Conservation (phyloP, 2,888 invertebrate genomes). For the Ryuthela nishihirai region DNA sequence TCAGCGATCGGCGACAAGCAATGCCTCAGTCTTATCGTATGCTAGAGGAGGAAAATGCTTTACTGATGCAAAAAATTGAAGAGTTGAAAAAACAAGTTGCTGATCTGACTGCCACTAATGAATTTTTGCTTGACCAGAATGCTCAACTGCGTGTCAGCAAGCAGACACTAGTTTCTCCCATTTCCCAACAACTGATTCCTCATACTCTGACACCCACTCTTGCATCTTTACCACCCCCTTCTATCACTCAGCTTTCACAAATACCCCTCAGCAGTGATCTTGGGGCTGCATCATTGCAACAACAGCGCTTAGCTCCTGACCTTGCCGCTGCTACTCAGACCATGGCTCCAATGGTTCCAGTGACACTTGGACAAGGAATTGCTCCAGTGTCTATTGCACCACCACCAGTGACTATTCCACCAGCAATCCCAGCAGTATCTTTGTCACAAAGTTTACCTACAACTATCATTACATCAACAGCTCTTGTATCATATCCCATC, state of each 20-base stretch:
- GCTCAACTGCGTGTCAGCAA: conserved; percentile 64
- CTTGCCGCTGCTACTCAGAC: conserved; percentile 42
- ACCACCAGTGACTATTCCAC: conserved; percentile 39
- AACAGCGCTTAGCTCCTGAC: conserved; percentile 29
- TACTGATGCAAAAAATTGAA: conserved; percentile 64
- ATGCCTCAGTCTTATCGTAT: conserved; percentile 38
- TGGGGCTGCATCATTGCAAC: conserved; percentile 46
- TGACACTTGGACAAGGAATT: conserved; percentile 57
- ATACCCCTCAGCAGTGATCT: conserved; percentile 30
- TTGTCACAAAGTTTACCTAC: conserved; percentile 48
- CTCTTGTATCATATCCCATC: conserved; percentile 64
- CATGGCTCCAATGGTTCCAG: conserved; percentile 52
- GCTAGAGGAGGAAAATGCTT: conserved; percentile 63
- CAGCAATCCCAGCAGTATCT: conserved; percentile 40
- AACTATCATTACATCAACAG: conserved; percentile 55
- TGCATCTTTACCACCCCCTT: conserved; percentile 19
- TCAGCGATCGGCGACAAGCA: conserved; percentile 10
- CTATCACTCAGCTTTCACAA: conserved; percentile 31
- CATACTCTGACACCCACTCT: conserved; percentile 34
- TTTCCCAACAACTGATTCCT: conserved; percentile 32
- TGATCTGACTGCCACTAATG: conserved; percentile 71
- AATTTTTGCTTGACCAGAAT: conserved; percentile 72
- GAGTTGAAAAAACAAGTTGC: conserved; percentile 68
- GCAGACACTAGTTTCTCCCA: conserved; percentile 47
- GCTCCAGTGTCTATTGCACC: conserved; percentile 45